Base-by-base conservation (phyloP, 2,113 vertebrate species). In the Cyanoderma ruficeps region DNA sequence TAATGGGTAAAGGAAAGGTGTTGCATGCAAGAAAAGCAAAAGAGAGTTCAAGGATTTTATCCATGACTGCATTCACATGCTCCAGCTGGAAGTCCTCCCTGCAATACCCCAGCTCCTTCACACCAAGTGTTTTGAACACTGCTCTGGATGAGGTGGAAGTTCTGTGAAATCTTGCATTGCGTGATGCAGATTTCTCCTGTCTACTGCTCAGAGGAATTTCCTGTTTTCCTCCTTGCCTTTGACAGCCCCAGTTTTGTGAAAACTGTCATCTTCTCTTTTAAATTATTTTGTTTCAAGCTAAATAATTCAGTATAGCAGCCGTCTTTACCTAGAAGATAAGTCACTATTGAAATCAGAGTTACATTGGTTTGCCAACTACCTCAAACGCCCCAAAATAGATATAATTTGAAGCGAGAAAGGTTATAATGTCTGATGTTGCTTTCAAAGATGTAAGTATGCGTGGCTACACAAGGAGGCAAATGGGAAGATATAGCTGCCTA, bases 21-120 rank as follows among this genome's bases (percentile, higher is more conserved):
- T 7, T 27, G 7, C 15, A 30, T 18, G 33, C 13, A 57, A 52
- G 16, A 11, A n/a, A 50, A 52, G 16, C 28, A 90, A 8, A 52
- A 28, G 33, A 67, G 28, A 17, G 14, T 12, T 67, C 4, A 6
- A 21, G 8, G 21, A 42, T 84, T 80, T 41, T 28, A 20, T 22
- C n/a, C 20, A 2, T 24, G 39, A 10, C 50, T 75, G 3, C 7
- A 0, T 42, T 57, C 30, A 15, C 14, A 1, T 28, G 15, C 37
- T 61, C 33, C 10, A 39, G 1, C 13, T 71, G 41, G 27, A 46
- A 68, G 28, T 35, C 25, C 7, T 68, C 30, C 10, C 8, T 59
- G 13, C 25, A 25, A 1, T 24, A 25, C 8, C 3, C 10, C 18
- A 25, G 10, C 33, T 76, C 15, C 47, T 70, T 59, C 39, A 15